Evolutionary conservation across 2,797 vertebrate species (phyloP), one percentile per base, ranked within the genome.

Genomic region (Cheirogaleus major): DNA sequence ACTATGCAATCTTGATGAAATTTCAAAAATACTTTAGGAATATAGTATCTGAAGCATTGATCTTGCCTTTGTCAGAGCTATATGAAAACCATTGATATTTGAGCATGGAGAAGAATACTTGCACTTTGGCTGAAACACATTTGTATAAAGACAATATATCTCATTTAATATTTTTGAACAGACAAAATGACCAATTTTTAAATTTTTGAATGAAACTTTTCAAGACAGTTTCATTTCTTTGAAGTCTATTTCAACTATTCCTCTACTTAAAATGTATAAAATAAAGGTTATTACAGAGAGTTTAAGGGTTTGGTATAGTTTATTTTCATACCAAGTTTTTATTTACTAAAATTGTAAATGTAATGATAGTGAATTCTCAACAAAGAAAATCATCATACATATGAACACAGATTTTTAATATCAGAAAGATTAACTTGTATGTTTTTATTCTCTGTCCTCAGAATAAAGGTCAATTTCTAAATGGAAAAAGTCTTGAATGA

Each of bases 271-370:
- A 88, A 61, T 89, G 0, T 38, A n/a, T 50, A 69, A 76, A 95
- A 89, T 52, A 80, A 70, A 93, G 65, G 30, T 73, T 87, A 61
- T 25, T 45, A 7, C 3, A 86, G 69, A 72, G 72, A 92, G 14
- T 14, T 83, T 65, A 67, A 94, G 14, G n/a, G 12, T 63, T 89
- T 79, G 20, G 17, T 83, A 50, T 65, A 17, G 18, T 93, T 96
- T 93, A 92, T 83, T 88, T 97, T 93, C 81, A 83, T 76, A 92
- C 9, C 25, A 87, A 75, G 32, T 52, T 88, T 69, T 83, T 70
- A 94, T 95, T 95, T 91, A 78, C 18, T 92, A 82, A 32, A 7
- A 59, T 57, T 63, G 25, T 94, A 18, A 92, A 89, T 83, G 23
- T n/a, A 80, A 55, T 72, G 55, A 78, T 67, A 78, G 8, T 75